Conservation (phyloP, 2,888 invertebrate genomes). For the Nasonia oneida region DNA sequence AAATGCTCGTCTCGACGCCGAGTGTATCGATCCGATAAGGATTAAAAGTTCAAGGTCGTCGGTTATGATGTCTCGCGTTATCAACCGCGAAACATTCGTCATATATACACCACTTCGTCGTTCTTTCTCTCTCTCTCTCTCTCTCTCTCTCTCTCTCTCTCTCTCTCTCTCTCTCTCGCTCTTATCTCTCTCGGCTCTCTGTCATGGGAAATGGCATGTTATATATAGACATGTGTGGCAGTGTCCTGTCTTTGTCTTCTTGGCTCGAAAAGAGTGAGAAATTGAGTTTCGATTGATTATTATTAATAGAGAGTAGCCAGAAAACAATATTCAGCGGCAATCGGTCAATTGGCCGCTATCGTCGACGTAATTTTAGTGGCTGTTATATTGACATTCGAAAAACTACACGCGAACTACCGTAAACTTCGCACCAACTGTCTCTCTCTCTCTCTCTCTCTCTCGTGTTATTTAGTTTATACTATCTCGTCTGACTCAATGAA, state of each 20-base stretch:
- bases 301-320: no score
- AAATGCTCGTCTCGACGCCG: neutral
- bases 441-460: no score
- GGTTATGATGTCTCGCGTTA: neutral
- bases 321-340: no score
- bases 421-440: no score
- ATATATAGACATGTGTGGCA: neutral
- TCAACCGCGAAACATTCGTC: slow-evolving; percentile 1
- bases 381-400: no score
- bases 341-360: no score
- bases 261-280: no score
- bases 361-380: no score
- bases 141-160: neutral
- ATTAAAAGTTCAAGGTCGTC: slow-evolving; percentile 63
- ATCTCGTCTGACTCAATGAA: neutral
- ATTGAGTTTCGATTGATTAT: no score
- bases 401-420: no score
- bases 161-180: neutral
- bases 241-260: no score
- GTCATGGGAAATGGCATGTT: neutral
- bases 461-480: neutral
- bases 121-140: no score
- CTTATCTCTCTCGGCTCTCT: neutral
- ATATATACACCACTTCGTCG: neutral
- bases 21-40: slow-evolving; percentile 48